These are phyloP conservation scores for Glossosoma conforme DNA, from an alignment of 1,140 invertebrate genomes.

Conservation along the genomic window DNA sequence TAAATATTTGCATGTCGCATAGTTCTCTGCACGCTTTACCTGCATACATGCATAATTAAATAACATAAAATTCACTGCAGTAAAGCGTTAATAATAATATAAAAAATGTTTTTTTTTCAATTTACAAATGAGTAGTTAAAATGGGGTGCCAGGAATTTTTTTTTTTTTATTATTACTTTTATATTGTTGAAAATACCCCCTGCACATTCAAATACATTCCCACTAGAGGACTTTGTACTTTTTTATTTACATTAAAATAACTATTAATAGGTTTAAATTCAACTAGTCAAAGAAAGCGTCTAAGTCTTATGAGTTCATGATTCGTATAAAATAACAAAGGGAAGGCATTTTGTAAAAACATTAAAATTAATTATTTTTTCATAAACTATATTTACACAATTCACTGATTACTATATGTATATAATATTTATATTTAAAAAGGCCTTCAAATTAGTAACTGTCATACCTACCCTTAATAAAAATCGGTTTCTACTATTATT, in stretches of 20 bases:
- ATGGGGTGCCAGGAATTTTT: too few species aligned
- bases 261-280: not conserved
- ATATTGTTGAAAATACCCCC: too few species aligned
- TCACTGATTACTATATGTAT: constrained; percentile 1
- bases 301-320: not conserved
- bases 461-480: constrained; percentile 21
- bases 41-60: too few species aligned
- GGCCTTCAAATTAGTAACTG: constrained; percentile 20
- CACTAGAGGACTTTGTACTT: constrained; percentile 3
- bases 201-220: not conserved
- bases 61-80: too few species aligned
- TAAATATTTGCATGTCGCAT: constrained; percentile 29
- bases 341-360: not conserved
- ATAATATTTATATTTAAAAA: constrained; percentile 8
- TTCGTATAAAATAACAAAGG: not conserved
- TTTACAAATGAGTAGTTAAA: too few species aligned
- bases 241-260: not conserved
- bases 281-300: constrained; percentile 7
- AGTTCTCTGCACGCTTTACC: not conserved
- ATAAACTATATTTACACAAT: too few species aligned
- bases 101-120: too few species aligned
- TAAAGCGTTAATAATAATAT: too few species aligned
- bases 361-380: not conserved
- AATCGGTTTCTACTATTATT: constrained; percentile 7
- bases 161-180: too few species aligned